phyloP scores from a whole-genome alignment of 92 coral and sea anemone species.

The Montipora capitata region DNA sequence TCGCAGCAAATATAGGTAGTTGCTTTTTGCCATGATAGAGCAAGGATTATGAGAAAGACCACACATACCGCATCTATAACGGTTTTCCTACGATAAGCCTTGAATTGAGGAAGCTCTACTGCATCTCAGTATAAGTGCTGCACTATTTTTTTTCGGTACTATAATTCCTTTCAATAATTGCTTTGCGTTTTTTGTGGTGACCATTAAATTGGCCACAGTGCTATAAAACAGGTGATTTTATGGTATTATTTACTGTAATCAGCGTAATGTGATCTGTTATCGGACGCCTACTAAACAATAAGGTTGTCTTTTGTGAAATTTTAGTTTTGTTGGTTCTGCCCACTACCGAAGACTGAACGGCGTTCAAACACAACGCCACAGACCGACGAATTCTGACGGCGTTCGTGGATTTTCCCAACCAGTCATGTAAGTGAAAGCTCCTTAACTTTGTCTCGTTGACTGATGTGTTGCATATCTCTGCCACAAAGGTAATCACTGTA shows the following conservation, averaged over 20 bases:
- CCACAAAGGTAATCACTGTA: neutral
- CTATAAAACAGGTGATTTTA: slow-evolving; percentile 41
- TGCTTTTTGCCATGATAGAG: neutral
- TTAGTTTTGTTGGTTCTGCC: neutral
- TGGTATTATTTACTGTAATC: slow-evolving; percentile 4
- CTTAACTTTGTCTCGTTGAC: neutral
- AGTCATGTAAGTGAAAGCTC: neutral
- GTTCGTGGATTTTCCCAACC: neutral
- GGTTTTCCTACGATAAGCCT: neutral
- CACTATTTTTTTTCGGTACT: no score
- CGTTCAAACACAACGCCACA: neutral
- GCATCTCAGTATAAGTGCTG: no score
- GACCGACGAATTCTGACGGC: neutral
- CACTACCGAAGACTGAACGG: neutral
- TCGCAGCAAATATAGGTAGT: neutral
- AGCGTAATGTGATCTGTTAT: slow-evolving; percentile 26
- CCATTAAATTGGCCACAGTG: slow-evolving; percentile 43
- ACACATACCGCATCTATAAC: neutral
- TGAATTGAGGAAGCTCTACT: no score
- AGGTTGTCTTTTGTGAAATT: slow-evolving; percentile 24
- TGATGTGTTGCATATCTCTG: neutral
- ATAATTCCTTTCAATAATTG: neutral
- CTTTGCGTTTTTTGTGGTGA: slow-evolving; percentile 18
- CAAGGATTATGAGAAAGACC: neutral
- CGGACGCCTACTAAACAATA: slow-evolving; percentile 31